Base-by-base conservation (phyloP, 1,140 invertebrate genomes). In the Aphelenchoides besseyi region DNA sequence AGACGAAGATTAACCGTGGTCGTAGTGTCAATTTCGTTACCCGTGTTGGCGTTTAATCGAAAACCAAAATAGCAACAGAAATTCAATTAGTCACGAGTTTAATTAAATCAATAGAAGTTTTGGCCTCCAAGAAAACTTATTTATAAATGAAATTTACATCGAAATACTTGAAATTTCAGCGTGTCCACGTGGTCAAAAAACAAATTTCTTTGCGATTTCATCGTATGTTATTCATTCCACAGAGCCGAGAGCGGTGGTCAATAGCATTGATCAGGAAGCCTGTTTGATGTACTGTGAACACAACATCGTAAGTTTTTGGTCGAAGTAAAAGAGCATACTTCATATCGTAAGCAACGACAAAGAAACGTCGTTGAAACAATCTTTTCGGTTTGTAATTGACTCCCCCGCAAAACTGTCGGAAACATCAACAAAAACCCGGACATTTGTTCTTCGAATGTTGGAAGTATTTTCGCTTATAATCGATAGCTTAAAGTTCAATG, bases 201-300 rank as follows among this genome's bases (percentile, higher is more conserved):
- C 57, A n/a, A 48, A 35, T 8, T 72, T 72, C 28, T 72, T 72
- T 33, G 33, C 62, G 5, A 18, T 72, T 28, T 36, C 26, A n/a
- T 23, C 70, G 18, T 72, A 55, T 54, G 52, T 55, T 16, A 18
- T 72, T n/a, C n/a, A 36, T 9, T 26, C 36, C 9, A 36, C 30
- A 2, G 53, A 55, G 16, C 69, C 54, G 2, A 5, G 3, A 16
- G 71, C 55, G 26, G 30, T 36, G 12, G 16, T 73, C 1, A 63
- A 63, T 16, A 54, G 71, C 16, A 48, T 74, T 12, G 72, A 73
- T 41, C 71, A 37, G n/a, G 73, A 75, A 32, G 72, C 33, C 9
- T 73, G 72, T 36, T 52, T 73, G 23, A 73, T 55, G 23, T 73
- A 73, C 52, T 73, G 72, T 37, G 23, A 71, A 23, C 72, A 73